Conservation (phyloP, 2,888 invertebrate genomes). For the Drosophila pseudotakahashii region DNA sequence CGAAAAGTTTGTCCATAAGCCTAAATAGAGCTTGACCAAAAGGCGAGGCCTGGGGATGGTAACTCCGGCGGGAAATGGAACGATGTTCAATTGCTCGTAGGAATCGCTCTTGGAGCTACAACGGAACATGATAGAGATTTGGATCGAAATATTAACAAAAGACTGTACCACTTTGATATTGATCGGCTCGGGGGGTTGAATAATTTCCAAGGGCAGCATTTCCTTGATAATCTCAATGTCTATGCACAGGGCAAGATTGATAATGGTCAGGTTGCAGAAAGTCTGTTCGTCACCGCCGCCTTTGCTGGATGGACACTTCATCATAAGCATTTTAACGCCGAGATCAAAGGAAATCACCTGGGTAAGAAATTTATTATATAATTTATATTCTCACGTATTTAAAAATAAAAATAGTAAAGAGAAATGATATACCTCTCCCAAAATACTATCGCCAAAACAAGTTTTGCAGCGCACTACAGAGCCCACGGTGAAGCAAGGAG, state of each 20-base stretch:
- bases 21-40: slow-evolving; percentile 41
- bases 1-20: slow-evolving; percentile 39
- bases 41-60: slow-evolving; percentile 27
- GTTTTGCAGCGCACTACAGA: slow-evolving; percentile 29
- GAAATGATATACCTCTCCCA: slow-evolving; percentile 21
- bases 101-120: slow-evolving; percentile 45
- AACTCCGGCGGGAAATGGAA: slow-evolving; percentile 14
- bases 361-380: background rate
- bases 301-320: slow-evolving; percentile 25
- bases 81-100: slow-evolving; percentile 27
- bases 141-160: background rate
- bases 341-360: slow-evolving; percentile 54
- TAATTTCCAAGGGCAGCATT: slow-evolving; percentile 1
- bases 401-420: background rate
- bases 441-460: slow-evolving; percentile 22
- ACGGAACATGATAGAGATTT: background rate
- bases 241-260: slow-evolving; percentile 54
- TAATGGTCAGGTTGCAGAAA: slow-evolving; percentile 26
- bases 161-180: slow-evolving; percentile 33
- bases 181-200: slow-evolving; percentile 27
- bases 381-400: background rate
- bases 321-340: slow-evolving; percentile 48
- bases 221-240: slow-evolving; percentile 49
- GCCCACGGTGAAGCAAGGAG: slow-evolving; percentile 23
- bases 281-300: slow-evolving; percentile 29